These are phyloP conservation scores for Galendromus occidentalis DNA, from an alignment of 1,140 invertebrate genomes.

Conservation along the genomic window DNA sequence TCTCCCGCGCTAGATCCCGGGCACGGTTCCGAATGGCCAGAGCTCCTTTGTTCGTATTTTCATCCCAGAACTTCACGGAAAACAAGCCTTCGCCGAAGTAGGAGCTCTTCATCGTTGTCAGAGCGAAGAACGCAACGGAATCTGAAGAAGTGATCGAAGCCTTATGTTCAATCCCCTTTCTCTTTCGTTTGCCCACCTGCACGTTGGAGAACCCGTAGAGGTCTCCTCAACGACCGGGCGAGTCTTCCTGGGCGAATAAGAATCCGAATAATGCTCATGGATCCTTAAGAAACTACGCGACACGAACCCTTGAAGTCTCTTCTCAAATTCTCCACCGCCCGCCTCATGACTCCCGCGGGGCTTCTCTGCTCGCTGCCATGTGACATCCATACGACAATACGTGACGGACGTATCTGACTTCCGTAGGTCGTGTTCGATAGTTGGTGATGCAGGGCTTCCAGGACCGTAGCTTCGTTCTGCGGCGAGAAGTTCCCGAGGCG, in stretches of 20 bases:
- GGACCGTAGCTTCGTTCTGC: neutral
- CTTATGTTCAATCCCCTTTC: neutral
- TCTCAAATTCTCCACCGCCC: neutral
- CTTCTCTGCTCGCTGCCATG: conserved; percentile 1
- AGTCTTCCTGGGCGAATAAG: neutral
- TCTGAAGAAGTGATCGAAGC: neutral
- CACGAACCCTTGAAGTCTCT: neutral
- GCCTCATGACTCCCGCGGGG: neutral
- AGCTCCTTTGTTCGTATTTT: neutral
- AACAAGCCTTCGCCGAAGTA: neutral
- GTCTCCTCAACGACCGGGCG: neutral
- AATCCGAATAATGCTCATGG: neutral
- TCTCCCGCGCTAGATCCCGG: neutral
- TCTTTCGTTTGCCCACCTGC: neutral
- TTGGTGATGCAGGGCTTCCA: neutral
- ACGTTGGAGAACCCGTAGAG: neutral
- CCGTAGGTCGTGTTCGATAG: neutral
- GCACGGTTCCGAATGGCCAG: neutral
- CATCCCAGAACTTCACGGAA: neutral
- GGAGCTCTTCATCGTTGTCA: neutral
- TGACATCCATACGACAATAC: neutral
- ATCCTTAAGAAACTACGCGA: neutral
- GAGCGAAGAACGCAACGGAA: neutral
- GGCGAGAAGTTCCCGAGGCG: neutral
- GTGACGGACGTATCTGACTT: neutral